Percentiles rank a stretch among this genome's conserved stretches.
Conservation (phyloP, 2,797 vertebrate genomes). For the Choloepus didactylus region DNA sequence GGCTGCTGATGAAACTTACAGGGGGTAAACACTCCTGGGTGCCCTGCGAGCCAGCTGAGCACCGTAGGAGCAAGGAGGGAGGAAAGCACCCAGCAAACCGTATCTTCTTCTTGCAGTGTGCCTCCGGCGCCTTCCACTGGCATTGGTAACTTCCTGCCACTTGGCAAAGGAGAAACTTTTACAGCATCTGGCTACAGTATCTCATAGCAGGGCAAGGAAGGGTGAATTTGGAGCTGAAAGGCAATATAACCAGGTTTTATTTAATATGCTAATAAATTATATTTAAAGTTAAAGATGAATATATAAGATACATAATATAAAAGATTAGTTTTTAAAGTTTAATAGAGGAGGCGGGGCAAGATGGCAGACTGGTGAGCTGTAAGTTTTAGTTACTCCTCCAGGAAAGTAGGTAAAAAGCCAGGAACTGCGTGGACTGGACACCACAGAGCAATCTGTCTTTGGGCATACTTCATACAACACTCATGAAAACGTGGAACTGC, state of each 20-base stretch:
- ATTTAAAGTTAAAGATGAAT: not conserved
- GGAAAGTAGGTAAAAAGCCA: too few species aligned
- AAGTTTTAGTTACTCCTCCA: too few species aligned
- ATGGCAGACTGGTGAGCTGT: too few species aligned
- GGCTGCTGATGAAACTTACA: too few species aligned
- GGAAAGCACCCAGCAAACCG: not conserved
- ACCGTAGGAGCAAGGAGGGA: not conserved
- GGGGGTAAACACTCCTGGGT: not conserved
- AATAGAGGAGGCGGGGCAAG: too few species aligned
- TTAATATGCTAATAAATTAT: not conserved
- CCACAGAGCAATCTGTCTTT: too few species aligned
- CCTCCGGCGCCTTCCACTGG: not conserved
- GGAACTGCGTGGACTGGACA: too few species aligned
- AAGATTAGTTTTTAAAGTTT: not conserved
- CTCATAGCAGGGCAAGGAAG: not conserved
- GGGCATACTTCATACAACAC: too few species aligned
- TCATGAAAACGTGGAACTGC: too few species aligned
- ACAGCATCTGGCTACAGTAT: not conserved
- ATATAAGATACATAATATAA: too few species aligned
- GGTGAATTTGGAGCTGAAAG: not conserved
- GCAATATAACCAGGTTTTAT: not conserved
- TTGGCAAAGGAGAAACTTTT: not conserved
- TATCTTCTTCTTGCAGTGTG: not conserved
- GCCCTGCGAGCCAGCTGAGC: not conserved
- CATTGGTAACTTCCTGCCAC: not conserved